Evolutionary conservation across 2,797 vertebrate species (phyloP).

Genomic region (Rachycentron canadum): DNA sequence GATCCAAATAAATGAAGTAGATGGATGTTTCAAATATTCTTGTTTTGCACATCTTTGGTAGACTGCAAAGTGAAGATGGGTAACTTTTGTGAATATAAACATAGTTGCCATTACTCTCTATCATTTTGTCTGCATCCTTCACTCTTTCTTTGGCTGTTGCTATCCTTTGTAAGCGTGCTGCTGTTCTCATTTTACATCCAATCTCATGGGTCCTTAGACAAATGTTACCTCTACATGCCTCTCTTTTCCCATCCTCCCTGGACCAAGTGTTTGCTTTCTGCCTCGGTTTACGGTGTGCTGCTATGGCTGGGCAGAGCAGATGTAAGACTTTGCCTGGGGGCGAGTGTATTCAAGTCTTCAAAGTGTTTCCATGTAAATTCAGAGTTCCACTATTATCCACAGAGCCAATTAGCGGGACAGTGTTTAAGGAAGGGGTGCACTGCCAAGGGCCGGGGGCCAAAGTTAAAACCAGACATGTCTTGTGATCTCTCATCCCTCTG

Average conservation of each 20-base stretch:
- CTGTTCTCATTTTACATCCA: slow-evolving; percentile 51
- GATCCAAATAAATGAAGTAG: background rate
- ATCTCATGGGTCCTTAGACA: slow-evolving; percentile 61
- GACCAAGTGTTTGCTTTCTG: slow-evolving; percentile 62
- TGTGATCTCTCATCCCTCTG: slow-evolving; percentile 57
- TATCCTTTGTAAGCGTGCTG: slow-evolving; percentile 18
- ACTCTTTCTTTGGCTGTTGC: slow-evolving; percentile 19
- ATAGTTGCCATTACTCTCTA: background rate
- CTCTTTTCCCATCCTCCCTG: slow-evolving; percentile 42
- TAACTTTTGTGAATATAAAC: background rate
- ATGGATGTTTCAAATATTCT: background rate
- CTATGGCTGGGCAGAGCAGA: slow-evolving; percentile 26
- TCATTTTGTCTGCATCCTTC: background rate
- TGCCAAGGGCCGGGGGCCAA: slow-evolving; percentile 43
- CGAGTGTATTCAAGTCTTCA: slow-evolving; percentile 60
- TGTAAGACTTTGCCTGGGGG: slow-evolving; percentile 51
- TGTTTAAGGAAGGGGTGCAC: slow-evolving; percentile 38
- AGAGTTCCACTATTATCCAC: slow-evolving; percentile 55
- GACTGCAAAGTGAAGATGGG: background rate
- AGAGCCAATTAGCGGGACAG: slow-evolving; percentile 67
- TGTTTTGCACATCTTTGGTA: background rate
- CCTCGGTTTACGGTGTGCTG: slow-evolving; percentile 25
- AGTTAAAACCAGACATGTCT: slow-evolving; percentile 55
- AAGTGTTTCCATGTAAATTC: slow-evolving; percentile 71
- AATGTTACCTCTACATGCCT: slow-evolving; percentile 57